phyloP scores from a whole-genome alignment of 2,888 invertebrate genomes.

The Caenorhabditis virilis region DNA sequence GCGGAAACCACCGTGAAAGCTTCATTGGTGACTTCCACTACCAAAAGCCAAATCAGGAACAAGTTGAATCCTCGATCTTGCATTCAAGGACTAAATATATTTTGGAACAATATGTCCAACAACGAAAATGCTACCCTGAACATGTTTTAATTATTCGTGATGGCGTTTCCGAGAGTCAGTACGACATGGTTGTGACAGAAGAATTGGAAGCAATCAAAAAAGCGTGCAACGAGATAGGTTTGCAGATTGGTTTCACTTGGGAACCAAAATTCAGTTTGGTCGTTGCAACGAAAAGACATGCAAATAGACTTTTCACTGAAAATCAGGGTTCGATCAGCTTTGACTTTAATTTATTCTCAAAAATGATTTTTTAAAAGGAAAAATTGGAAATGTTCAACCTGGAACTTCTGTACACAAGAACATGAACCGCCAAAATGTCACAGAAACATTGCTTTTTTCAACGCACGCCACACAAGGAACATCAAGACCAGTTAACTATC shows the following conservation, averaged over 20 bases:
- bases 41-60: conserved; percentile 35
- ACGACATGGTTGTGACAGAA: conserved; percentile 28
- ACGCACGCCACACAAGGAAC: conserved; percentile 45
- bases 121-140: conserved; percentile 21
- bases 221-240: conserved; percentile 15
- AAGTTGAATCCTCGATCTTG: conserved; percentile 35
- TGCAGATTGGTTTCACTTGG: conserved; percentile 14
- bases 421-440: conserved; percentile 41
- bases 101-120: conserved; percentile 15
- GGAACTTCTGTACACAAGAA: conserved; percentile 44
- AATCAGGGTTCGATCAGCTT: no score
- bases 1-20: conserved; percentile 11
- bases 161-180: conserved; percentile 53
- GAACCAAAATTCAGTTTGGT: conserved; percentile 47
- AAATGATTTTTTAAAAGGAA: neutral
- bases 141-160: conserved; percentile 41
- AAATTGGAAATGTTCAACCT: conserved; percentile 41
- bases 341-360: no score
- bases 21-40: conserved; percentile 49
- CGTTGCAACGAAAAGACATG: conserved; percentile 57
- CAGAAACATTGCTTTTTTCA: conserved; percentile 52
- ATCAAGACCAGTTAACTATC: conserved; percentile 50
- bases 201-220: conserved; percentile 36
- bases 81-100: conserved; percentile 31
- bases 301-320: conserved; percentile 44